These are phyloP conservation scores for Istiophorus platypterus DNA, from an alignment of 2,113 vertebrate genomes.

Conservation along the genomic window DNA sequence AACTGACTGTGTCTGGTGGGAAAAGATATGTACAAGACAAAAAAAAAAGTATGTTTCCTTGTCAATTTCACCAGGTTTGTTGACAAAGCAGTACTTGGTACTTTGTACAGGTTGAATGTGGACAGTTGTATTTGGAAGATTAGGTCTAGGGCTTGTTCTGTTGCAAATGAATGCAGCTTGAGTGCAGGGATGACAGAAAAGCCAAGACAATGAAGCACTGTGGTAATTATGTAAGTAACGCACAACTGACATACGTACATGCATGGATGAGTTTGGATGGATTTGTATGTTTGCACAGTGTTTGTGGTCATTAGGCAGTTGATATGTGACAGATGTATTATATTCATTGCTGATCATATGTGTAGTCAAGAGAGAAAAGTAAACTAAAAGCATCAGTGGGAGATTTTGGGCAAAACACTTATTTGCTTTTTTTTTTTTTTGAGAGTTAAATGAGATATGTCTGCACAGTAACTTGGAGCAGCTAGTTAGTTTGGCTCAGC, in stretches of 20 bases:
- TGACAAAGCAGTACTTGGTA: not conserved
- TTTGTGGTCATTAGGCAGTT: not conserved
- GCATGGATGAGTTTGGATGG: not conserved
- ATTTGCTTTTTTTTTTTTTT: not conserved
- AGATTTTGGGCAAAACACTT: not conserved
- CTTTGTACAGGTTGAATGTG: not conserved
- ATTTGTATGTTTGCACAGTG: not conserved
- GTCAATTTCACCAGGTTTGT: not conserved
- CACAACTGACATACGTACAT: no score
- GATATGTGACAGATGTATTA: not conserved
- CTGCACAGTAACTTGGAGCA: not conserved
- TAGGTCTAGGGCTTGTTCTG: not conserved
- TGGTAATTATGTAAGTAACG: no score
- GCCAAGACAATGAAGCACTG: conserved; percentile 1
- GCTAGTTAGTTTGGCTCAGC: not conserved
- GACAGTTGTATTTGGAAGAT: not conserved
- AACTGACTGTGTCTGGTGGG: not conserved
- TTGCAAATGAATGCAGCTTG: not conserved
- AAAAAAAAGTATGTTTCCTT: not conserved
- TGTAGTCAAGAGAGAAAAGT: not conserved
- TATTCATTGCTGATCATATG: not conserved
- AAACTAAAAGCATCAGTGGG: not conserved
- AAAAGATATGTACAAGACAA: not conserved
- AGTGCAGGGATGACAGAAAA: not conserved
- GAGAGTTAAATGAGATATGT: not conserved